Evolutionary conservation across 2,113 vertebrate species (phyloP).

Genomic region (Gymnorhina tibicen): DNA sequence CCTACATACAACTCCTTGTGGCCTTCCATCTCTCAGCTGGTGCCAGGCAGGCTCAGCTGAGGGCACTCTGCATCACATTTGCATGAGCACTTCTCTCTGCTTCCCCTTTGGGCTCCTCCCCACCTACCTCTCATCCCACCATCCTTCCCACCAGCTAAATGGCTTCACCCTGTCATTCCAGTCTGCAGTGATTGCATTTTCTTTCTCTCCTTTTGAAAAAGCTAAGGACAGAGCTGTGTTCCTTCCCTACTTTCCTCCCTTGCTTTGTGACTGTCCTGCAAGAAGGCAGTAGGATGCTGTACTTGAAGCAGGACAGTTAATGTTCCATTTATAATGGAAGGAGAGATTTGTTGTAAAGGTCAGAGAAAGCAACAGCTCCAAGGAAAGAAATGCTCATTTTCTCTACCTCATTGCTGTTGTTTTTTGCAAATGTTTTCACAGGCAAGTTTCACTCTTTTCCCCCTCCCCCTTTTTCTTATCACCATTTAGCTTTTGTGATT

Average conservation of each 20-base stretch:
- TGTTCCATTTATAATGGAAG: neutral
- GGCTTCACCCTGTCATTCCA: neutral
- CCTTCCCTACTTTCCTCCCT: neutral
- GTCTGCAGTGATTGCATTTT: neutral
- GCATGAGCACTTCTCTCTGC: neutral
- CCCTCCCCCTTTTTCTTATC: neutral
- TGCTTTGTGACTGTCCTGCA: neutral
- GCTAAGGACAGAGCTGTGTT: neutral
- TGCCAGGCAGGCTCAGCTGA: neutral
- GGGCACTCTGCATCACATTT: neutral
- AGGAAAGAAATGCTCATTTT: neutral
- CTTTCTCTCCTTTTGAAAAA: neutral
- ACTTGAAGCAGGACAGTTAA: neutral
- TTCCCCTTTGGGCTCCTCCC: neutral
- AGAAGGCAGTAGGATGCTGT: neutral
- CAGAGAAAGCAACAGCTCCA: neutral
- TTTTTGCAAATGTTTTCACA: neutral
- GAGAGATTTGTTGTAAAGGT: neutral
- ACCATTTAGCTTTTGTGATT: neutral
- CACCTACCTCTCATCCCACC: neutral
- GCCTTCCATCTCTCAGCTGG: neutral
- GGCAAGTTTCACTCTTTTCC: neutral
- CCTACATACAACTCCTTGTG: rapidly evolving
- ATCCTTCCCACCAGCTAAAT: neutral
- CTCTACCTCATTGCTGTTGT: neutral